A percentile compares a stretch with the other conserved stretches of the same genome.
These are phyloP conservation scores for Aphrocallistes beatrix DNA, from an alignment of 37 sponge, comb jelly and placozoan species.

Conservation along the genomic window DNA sequence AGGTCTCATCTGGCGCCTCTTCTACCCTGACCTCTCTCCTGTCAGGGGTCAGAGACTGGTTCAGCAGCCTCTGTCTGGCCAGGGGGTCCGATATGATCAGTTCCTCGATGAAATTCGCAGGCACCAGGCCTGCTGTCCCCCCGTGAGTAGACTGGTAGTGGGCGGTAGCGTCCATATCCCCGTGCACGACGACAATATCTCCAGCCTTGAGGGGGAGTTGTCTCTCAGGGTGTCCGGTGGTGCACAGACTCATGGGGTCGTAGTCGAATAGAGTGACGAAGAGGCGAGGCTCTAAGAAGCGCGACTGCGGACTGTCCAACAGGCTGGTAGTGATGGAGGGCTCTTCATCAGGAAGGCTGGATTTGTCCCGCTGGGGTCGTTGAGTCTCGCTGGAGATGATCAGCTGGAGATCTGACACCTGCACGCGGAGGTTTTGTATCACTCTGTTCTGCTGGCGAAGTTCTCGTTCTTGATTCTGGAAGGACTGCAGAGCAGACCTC, in stretches of 20 bases:
- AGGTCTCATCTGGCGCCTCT: not conserved
- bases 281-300: conserved; percentile 23
- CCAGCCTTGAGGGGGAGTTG: conserved; percentile 46
- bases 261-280: conserved; percentile 64
- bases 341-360: not conserved
- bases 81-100: conserved; percentile 25
- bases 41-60: conserved; percentile 31
- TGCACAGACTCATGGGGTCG: conserved; percentile 43
- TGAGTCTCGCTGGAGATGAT: not conserved
- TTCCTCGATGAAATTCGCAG: conserved; percentile 59
- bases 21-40: not conserved
- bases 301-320: not conserved
- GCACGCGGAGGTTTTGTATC: not conserved
- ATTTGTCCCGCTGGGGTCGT: not conserved
- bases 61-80: conserved; percentile 33
- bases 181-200: conserved; percentile 50
- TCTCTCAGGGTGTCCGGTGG: conserved; percentile 50
- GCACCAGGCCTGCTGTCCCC: conserved; percentile 42
- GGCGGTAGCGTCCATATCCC: conserved; percentile 50
- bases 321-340: conserved; percentile 7
- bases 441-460: not conserved
- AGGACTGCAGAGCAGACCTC: not conserved
- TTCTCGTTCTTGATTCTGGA: not conserved
- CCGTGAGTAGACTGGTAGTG: conserved; percentile 39
- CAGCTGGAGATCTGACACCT: not conserved